Percentiles rank a stretch among this genome's conserved stretches.
phyloP scores from a whole-genome alignment of 2,888 invertebrate genomes.

The Gonocerus acuteangulatus region DNA sequence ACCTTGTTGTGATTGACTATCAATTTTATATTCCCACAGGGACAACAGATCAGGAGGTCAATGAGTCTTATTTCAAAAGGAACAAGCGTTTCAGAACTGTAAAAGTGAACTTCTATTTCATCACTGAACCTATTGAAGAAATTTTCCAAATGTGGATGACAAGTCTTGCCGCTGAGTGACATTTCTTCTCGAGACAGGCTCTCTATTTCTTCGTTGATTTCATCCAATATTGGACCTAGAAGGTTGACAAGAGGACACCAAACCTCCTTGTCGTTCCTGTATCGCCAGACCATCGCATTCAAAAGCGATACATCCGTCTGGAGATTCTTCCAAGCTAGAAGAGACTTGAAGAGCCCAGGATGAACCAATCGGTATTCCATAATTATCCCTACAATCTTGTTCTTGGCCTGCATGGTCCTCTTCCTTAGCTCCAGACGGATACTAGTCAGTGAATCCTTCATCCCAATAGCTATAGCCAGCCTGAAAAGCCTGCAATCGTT shows the following conservation, averaged over 20 bases:
- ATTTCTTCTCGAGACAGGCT: slow-evolving; percentile 3
- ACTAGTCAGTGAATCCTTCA: neutral
- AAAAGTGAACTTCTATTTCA: slow-evolving; percentile 23
- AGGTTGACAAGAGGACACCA: slow-evolving; percentile 4
- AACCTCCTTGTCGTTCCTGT: slow-evolving; percentile 14
- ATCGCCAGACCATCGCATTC: slow-evolving; percentile 3
- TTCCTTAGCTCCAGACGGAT: neutral
- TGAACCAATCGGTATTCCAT: slow-evolving; percentile 3
- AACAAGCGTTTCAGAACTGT: neutral
- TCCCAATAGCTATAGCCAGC: neutral
- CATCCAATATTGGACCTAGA: slow-evolving; percentile 7
- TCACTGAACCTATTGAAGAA: slow-evolving; percentile 8
- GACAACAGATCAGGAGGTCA: slow-evolving; percentile 16
- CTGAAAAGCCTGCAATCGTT: slow-evolving; percentile 12
- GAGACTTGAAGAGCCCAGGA: slow-evolving; percentile 1
- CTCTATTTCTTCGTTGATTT: slow-evolving; percentile 10
- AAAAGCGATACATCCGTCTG: slow-evolving; percentile 14
- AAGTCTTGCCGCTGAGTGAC: neutral
- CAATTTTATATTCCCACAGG: slow-evolving; percentile 18
- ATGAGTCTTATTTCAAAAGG: slow-evolving; percentile 18
- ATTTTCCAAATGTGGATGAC: slow-evolving; percentile 8
- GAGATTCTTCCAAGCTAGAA: slow-evolving; percentile 5
- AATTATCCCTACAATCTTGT: neutral
- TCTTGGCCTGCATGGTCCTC: neutral
- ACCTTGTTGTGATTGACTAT: neutral